Conservation (phyloP, 1,140 invertebrate species). For the Scaptomyza montana region DNA sequence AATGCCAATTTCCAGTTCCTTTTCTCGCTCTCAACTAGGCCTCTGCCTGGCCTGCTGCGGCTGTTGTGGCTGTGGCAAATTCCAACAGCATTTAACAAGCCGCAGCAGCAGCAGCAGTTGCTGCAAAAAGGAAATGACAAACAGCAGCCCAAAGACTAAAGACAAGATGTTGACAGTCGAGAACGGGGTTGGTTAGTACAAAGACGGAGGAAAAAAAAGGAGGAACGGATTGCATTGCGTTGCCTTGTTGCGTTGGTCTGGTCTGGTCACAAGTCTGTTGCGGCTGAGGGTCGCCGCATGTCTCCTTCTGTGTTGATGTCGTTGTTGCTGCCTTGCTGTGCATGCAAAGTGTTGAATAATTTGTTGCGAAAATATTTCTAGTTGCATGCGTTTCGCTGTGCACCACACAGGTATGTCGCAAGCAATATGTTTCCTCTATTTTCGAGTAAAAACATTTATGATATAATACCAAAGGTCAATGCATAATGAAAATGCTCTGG, state of each 20-base stretch:
- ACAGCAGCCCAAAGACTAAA: conserved; percentile 55
- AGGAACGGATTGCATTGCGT: conserved; percentile 4
- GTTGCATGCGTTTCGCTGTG: conserved; percentile 45
- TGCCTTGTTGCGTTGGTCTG: conserved; percentile 4
- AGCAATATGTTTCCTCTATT: background rate
- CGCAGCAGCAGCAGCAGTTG: conserved; percentile 28
- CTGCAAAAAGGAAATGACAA: conserved; percentile 70
- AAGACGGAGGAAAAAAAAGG: too few species aligned
- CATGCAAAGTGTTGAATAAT: conserved; percentile 81
- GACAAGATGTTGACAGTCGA: conserved; percentile 70
- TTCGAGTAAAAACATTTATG: too few species aligned
- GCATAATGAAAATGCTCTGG: too few species aligned
- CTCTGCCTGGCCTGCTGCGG: conserved; percentile 29
- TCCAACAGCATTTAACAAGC: conserved; percentile 68
- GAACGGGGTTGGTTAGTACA: too few species aligned
- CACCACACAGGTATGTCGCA: conserved; percentile 51
- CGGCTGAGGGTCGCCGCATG: conserved; percentile 63
- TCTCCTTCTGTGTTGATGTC: conserved; percentile 42
- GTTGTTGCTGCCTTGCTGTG: conserved; percentile 44
- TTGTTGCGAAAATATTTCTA: conserved; percentile 79
- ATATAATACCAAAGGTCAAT: too few species aligned
- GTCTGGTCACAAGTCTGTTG: conserved; percentile 28
- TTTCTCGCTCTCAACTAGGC: conserved; percentile 1
- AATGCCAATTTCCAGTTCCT: conserved; percentile 4
- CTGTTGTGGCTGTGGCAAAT: conserved; percentile 60